Conservation (phyloP, 2,113 vertebrate species). For the Alethe diademata region DNA sequence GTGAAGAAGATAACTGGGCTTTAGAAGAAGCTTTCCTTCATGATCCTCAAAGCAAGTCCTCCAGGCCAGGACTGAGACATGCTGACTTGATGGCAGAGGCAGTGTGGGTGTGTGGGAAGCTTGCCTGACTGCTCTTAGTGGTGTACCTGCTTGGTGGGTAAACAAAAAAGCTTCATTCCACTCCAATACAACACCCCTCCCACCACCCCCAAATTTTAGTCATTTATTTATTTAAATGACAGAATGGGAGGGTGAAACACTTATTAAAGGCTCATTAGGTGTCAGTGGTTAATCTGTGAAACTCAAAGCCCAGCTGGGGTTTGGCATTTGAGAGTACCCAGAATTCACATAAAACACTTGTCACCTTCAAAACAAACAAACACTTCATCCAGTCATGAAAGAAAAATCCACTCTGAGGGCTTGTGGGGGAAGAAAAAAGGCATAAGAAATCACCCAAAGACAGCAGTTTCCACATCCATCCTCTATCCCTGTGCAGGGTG, state of each 20-base stretch:
- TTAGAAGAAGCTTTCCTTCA: not conserved
- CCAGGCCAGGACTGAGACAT: not conserved
- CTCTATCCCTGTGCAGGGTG: not conserved
- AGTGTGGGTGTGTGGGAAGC: not conserved
- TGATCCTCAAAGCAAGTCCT: not conserved
- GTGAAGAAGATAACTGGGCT: not conserved
- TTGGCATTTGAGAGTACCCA: constrained; percentile 60
- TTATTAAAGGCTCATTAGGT: constrained; percentile 66
- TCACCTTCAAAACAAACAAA: constrained; percentile 42
- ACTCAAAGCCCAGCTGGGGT: constrained; percentile 68
- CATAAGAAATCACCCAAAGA: not conserved
- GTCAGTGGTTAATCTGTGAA: constrained; percentile 62
- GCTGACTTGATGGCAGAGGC: not conserved
- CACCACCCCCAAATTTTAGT: constrained; percentile 28
- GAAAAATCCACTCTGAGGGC: not conserved
- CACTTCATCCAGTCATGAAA: constrained; percentile 32
- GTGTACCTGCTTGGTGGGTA: constrained; percentile 25
- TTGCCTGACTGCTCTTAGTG: not conserved
- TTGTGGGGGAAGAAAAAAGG: not conserved
- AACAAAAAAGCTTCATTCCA: constrained; percentile 37
- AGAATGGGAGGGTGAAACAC: constrained; percentile 21
- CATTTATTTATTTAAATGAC: constrained; percentile 60
- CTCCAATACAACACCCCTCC: not conserved
- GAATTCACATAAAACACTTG: constrained; percentile 58
- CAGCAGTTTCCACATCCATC: not conserved